Evolutionary conservation across 2,888 invertebrate genomes (phyloP), one percentile per base, ranked within the genome.

Genomic region (Psylliodes chrysocephalus): DNA sequence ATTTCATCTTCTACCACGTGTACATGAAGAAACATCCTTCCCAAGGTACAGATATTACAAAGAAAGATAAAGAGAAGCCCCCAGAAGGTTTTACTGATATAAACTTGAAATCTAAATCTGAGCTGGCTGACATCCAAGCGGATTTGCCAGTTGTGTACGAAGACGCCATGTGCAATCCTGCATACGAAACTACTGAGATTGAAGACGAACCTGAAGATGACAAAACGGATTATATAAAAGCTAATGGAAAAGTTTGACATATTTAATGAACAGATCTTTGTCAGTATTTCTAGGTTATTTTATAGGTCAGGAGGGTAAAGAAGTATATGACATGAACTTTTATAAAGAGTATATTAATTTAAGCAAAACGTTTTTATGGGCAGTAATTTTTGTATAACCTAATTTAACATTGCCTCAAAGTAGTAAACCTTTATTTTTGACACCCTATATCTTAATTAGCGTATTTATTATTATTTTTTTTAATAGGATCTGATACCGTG

Each of bases 1-100:
- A 92, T 80, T 88, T 87, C 73, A 78, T 88, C 10, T 90, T 91
- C 78, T 91, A 92, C 78, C 83, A 85, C 60, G 84, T 87, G 60
- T 91, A 88, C 77, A 83, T 91, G 72, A 85, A 85, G 30, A 86
- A 87, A 69, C 81, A 86, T 46, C 84, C 86, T 0, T 79, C 81
- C 1, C 85, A 85, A 64, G 85, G 85, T 12, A 86, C 85, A 73
- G 88, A 88, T 73, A 85, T 87, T 71, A 86, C 85, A 59, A 87
- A 86, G 76, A 87, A 88, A 73, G 86, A 86, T 70, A 82, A 83
- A 14, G 70, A 70, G 14, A 72, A 74, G 19, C 60, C 69, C 4
- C 54, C 67, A 12, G 54, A 70, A 49, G 68, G 65, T 30, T 68
- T 73, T 44, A 67, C 64, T 30, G 73, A 76, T 46, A 66, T 73